phyloP scores from a whole-genome alignment of 2,797 vertebrate genomes.

The Syngnathus rostellatus region DNA sequence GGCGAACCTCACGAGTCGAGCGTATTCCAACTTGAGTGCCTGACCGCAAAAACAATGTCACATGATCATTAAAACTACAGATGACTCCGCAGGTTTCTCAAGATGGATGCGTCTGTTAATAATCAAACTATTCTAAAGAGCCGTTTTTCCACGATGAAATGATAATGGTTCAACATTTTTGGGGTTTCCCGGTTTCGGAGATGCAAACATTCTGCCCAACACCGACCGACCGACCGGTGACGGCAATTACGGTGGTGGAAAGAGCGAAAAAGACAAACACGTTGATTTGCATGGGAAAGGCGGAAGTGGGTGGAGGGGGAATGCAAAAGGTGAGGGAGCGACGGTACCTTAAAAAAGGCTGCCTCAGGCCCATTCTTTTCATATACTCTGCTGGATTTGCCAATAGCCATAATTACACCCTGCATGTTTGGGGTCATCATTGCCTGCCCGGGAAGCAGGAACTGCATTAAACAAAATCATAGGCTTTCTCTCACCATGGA shows the following conservation, averaged over 20 bases:
- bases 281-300: constrained; percentile 8
- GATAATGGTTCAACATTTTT: not conserved
- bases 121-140: not conserved
- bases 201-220: no score
- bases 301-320: constrained; percentile 15
- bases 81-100: not conserved
- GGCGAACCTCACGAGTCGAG: constrained; percentile 83
- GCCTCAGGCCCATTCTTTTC: constrained; percentile 96
- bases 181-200: no score
- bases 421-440: constrained; percentile 99
- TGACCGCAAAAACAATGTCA: constrained; percentile 37
- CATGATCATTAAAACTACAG: not conserved
- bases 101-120: not conserved
- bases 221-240: no score
- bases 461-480: constrained; percentile 62
- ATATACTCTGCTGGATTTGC: constrained; percentile 94
- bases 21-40: constrained; percentile 95
- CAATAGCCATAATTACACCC: constrained; percentile 99
- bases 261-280: not conserved
- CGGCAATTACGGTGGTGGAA: no score
- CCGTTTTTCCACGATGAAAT: not conserved
- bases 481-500: constrained; percentile 34
- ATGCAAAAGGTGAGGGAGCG: constrained; percentile 26
- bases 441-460: constrained; percentile 81
- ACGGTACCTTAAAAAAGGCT: constrained; percentile 95